Conservation (phyloP, 2,797 vertebrate species). For the Cercopithecus diana region DNA sequence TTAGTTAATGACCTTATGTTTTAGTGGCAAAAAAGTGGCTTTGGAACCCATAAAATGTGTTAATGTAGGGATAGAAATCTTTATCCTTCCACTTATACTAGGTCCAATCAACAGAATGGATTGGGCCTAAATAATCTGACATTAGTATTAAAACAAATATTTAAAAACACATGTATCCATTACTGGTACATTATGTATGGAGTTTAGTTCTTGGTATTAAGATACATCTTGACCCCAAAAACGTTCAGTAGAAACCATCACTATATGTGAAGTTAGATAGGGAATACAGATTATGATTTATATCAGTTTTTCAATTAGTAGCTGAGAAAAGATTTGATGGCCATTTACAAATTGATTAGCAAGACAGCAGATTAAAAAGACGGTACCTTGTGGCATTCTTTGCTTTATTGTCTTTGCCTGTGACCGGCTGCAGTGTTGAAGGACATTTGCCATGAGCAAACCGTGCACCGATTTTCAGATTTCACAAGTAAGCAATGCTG, state of each 20-base stretch:
- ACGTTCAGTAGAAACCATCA: conserved; percentile 76
- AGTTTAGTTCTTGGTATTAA: conserved; percentile 80
- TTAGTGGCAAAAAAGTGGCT: conserved; percentile 85
- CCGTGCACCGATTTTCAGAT: fast-evolving
- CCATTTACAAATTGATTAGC: conserved; percentile 91
- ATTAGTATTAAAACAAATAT: conserved; percentile 89
- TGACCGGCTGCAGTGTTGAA: not conserved
- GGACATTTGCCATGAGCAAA: not conserved
- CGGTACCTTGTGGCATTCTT: not conserved
- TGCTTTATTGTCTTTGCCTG: not conserved
- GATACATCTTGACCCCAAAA: conserved; percentile 85
- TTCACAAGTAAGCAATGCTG: not conserved
- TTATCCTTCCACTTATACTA: conserved; percentile 84
- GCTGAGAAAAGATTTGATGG: conserved; percentile 83
- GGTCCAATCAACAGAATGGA: conserved; percentile 86
- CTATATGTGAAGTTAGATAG: conserved; percentile 86
- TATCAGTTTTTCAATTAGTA: conserved; percentile 87
- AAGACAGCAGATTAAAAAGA: conserved; percentile 84
- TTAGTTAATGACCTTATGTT: conserved; percentile 85
- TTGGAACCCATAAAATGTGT: conserved; percentile 86
- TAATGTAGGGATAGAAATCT: conserved; percentile 87
- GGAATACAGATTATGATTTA: conserved; percentile 88
- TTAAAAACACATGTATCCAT: conserved; percentile 86
- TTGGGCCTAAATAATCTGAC: conserved; percentile 90
- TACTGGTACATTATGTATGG: conserved; percentile 75